A percentile compares a stretch with the other conserved stretches of the same genome.
These are phyloP conservation scores for Aptenodytes patagonicus DNA, from an alignment of 2,113 vertebrate species.

Conservation along the genomic window DNA sequence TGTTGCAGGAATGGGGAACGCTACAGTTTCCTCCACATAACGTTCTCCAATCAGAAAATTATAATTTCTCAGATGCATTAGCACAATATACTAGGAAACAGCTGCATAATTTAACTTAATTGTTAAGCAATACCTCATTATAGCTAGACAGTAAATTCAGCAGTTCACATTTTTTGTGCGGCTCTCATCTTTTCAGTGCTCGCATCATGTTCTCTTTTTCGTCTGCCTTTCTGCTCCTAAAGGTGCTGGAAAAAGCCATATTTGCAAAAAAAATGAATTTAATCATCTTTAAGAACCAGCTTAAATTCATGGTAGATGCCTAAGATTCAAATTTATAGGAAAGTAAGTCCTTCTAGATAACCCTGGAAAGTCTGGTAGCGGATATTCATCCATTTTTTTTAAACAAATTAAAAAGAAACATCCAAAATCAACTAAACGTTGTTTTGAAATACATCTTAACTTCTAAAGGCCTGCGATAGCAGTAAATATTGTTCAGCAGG, in stretches of 20 bases:
- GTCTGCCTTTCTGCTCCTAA: not conserved
- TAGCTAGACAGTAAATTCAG: slow-evolving; percentile 60
- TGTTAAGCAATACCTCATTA: slow-evolving; percentile 69
- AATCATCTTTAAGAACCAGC: not conserved
- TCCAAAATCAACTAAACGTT: not conserved
- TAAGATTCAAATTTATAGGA: not conserved
- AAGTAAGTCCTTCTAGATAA: not conserved
- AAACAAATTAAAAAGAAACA: not conserved
- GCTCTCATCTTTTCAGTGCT: slow-evolving; percentile 19
- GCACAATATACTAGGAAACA: slow-evolving; percentile 66
- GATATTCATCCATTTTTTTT: not conserved
- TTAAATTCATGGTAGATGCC: not conserved
- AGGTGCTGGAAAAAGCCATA: not conserved
- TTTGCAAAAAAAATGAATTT: slow-evolving; percentile 13
- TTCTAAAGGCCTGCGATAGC: not conserved
- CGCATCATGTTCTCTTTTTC: not conserved
- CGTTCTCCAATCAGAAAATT: slow-evolving; percentile 48
- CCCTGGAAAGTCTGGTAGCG: not conserved
- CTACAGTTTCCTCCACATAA: slow-evolving; percentile 59
- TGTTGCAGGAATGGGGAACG: slow-evolving; percentile 36
- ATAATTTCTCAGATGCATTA: slow-evolving; percentile 60
- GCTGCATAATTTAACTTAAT: slow-evolving; percentile 77
- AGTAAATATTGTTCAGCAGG: not conserved
- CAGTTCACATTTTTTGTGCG: slow-evolving; percentile 39
- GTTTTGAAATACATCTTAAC: not conserved